Percentiles rank a stretch among this genome's conserved stretches.
These are phyloP conservation scores for Chiropotes sagulatus DNA, from an alignment of 2,797 vertebrate genomes.

Conservation along the genomic window DNA sequence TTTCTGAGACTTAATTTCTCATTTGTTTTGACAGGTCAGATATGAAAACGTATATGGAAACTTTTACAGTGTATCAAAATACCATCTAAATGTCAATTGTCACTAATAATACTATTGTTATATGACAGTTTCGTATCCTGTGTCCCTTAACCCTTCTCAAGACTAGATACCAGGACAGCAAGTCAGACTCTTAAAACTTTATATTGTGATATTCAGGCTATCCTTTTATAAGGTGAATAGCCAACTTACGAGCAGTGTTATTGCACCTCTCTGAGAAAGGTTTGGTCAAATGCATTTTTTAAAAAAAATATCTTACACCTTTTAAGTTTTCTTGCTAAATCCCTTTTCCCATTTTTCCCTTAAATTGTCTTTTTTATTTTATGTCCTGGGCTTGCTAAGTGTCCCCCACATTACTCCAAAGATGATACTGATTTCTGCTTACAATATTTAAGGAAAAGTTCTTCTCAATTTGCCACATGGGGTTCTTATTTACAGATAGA, in stretches of 20 bases:
- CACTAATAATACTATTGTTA: neutral
- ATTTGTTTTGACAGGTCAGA: neutral
- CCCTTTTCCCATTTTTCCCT: neutral
- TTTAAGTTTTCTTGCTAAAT: neutral
- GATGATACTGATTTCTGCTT: conserved; percentile 22
- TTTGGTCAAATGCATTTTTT: neutral
- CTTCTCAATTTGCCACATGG: neutral
- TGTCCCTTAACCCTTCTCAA: neutral
- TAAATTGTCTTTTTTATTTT: neutral
- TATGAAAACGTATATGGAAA: conserved; percentile 21
- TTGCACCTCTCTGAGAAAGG: neutral
- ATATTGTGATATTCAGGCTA: neutral
- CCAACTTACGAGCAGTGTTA: neutral
- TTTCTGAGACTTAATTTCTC: conserved; percentile 11
- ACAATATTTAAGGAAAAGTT: neutral
- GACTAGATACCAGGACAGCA: neutral
- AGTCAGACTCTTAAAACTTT: conserved; percentile 27
- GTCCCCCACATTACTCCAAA: neutral
- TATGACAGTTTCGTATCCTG: neutral
- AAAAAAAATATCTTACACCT: neutral
- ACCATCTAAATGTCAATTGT: neutral
- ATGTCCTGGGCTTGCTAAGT: neutral
- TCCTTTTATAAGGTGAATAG: neutral
- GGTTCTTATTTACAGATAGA: neutral
- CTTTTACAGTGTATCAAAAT: neutral